Evolutionary conservation across 2,113 vertebrate species (phyloP).

Genomic region (Paraplagusia blochii): DNA sequence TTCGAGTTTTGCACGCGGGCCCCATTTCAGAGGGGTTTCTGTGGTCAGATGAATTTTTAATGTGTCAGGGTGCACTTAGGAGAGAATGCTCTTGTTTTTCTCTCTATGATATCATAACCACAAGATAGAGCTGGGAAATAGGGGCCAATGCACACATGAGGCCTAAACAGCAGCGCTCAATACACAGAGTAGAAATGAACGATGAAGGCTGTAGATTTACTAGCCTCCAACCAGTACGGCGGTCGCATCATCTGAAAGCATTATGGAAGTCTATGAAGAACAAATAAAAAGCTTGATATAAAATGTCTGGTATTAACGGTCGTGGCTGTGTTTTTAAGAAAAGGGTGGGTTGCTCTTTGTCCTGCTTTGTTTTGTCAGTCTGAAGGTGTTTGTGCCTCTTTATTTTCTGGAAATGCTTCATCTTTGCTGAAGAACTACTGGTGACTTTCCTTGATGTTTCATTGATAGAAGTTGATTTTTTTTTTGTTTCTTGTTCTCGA

Average conservation of each 20-base stretch:
- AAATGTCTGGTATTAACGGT: constrained; percentile 73
- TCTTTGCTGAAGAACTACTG: constrained; percentile 33
- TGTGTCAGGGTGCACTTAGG: constrained; percentile 80
- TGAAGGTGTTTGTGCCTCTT: constrained; percentile 21
- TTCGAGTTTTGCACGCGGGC: constrained; percentile 46
- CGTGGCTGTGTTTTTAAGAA: constrained; percentile 56
- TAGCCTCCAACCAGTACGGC: constrained; percentile 65
- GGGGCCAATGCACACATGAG: constrained; percentile 66
- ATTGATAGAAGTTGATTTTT: constrained; percentile 29
- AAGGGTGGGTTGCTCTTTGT: constrained; percentile 53
- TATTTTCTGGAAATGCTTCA: constrained; percentile 51
- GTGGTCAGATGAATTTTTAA: constrained; percentile 80
- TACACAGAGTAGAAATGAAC: constrained; percentile 64
- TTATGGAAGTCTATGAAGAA: constrained; percentile 67
- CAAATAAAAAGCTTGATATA: constrained; percentile 74
- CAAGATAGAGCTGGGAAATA: constrained; percentile 77
- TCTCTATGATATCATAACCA: constrained; percentile 84
- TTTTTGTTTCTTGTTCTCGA: not conserved
- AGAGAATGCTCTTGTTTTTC: constrained; percentile 76
- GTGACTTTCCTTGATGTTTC: constrained; percentile 5
- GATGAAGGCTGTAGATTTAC: constrained; percentile 70
- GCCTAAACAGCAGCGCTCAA: constrained; percentile 69
- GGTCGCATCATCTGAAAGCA: constrained; percentile 71
- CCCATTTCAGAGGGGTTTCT: constrained; percentile 70
- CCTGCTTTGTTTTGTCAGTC: constrained; percentile 44